These are phyloP conservation scores for Dione juno DNA, from an alignment of 2,888 invertebrate genomes.

Conservation along the genomic window DNA sequence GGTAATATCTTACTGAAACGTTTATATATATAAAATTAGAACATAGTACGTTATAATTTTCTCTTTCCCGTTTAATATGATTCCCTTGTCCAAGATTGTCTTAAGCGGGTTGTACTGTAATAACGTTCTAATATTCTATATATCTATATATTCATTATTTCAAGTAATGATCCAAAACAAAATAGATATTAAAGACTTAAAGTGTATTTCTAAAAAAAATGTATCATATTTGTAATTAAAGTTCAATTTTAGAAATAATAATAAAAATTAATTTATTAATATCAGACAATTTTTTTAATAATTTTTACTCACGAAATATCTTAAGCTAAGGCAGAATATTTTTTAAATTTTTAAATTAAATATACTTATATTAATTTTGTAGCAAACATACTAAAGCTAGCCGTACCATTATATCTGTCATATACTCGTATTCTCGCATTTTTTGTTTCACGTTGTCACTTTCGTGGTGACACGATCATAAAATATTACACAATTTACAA, in stretches of 20 bases:
- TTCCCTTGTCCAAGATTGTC: too few species aligned
- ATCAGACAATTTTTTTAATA: neutral
- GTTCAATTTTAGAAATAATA: neutral
- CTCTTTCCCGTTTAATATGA: too few species aligned
- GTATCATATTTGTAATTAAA: too few species aligned
- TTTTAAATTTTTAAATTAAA: too few species aligned
- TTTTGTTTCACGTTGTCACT: neutral
- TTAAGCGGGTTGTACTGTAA: too few species aligned
- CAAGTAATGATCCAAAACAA: neutral
- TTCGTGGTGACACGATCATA: neutral
- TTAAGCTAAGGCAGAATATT: neutral
- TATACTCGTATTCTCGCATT: too few species aligned
- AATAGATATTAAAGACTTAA: too few species aligned
- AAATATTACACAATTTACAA: constrained; percentile 1
- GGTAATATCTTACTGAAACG: too few species aligned
- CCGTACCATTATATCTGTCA: neutral
- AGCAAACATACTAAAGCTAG: neutral
- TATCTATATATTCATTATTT: neutral
- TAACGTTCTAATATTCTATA: too few species aligned
- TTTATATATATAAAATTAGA: too few species aligned
- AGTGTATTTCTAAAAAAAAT: neutral
- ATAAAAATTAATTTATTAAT: neutral
- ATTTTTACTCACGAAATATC: neutral
- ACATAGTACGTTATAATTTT: too few species aligned
- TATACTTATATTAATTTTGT: neutral